Percentiles rank a stretch among this genome's conserved stretches.
These are phyloP conservation scores for Enteromius thamalakanensis DNA, from an alignment of 2,797 vertebrate species.

Conservation along the genomic window DNA sequence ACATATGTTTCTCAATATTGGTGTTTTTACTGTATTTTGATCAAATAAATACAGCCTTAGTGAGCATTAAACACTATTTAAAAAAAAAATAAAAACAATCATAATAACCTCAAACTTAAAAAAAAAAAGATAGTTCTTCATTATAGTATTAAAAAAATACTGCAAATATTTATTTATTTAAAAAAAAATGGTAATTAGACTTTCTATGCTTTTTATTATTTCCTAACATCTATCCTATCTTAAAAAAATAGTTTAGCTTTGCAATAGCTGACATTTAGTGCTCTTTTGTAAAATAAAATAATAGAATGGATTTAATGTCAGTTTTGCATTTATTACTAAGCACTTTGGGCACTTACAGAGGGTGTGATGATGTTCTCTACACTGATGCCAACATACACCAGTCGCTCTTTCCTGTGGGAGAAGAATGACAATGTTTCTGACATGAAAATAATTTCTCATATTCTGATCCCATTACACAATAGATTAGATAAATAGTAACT, in stretches of 20 bases:
- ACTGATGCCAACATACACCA: slow-evolving; percentile 97
- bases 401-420: slow-evolving; percentile 84
- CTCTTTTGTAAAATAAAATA: not conserved
- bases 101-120: not conserved
- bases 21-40: not conserved
- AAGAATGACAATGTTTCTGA: not conserved
- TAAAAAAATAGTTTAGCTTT: not conserved
- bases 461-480: not conserved
- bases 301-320: too few species aligned
- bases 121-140: not conserved
- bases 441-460: not conserved
- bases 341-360: slow-evolving; percentile 77
- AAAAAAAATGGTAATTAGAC: not conserved
- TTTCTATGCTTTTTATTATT: not conserved
- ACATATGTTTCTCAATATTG: not conserved
- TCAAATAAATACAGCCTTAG: not conserved
- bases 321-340: too few species aligned
- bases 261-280: not conserved
- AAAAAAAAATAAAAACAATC: not conserved
- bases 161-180: not conserved
- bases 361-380: slow-evolving; percentile 97
- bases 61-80: not conserved
- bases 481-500: not conserved
- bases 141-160: not conserved
- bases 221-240: not conserved